A percentile compares a stretch with the other conserved stretches of the same genome.
These are phyloP conservation scores for Chionodraco myersi DNA, from an alignment of 2,113 vertebrate species.

Conservation along the genomic window DNA sequence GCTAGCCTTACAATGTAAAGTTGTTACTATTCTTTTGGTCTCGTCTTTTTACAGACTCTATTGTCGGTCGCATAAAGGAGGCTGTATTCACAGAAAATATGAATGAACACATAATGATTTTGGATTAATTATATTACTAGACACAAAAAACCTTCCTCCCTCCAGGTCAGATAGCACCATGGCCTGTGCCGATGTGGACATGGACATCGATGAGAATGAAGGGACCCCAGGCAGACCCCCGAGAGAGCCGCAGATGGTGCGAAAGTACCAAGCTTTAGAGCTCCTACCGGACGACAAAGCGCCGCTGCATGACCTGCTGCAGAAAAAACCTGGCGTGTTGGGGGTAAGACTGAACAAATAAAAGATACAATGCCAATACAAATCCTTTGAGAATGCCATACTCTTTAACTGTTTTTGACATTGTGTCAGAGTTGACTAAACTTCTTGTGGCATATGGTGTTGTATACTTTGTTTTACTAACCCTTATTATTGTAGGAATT, in stretches of 20 bases:
- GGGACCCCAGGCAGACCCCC: background rate
- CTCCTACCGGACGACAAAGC: background rate
- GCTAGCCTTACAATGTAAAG: background rate
- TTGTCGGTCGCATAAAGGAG: background rate
- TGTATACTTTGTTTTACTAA: background rate
- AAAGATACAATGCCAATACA: background rate
- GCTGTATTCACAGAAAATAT: no score
- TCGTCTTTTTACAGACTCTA: background rate
- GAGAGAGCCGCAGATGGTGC: background rate
- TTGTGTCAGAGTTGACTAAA: background rate
- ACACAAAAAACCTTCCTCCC: background rate
- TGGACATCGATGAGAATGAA: slow-evolving; percentile 59
- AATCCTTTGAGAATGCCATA: background rate
- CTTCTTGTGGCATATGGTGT: background rate
- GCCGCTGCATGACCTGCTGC: slow-evolving; percentile 64
- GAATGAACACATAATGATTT: background rate
- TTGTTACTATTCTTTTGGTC: background rate
- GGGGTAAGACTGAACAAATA: slow-evolving; percentile 73
- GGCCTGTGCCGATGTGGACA: slow-evolving; percentile 68
- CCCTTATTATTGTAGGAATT: background rate
- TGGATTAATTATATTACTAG: background rate
- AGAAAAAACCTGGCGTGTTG: slow-evolving; percentile 71
- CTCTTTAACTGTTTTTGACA: background rate
- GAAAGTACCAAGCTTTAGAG: slow-evolving; percentile 63
- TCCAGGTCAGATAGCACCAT: slow-evolving; percentile 58